Percentiles rank a stretch among this genome's conserved stretches.
Evolutionary conservation across 1,140 invertebrate genomes (phyloP).

Genomic region (Tyrophagus putrescentiae): DNA sequence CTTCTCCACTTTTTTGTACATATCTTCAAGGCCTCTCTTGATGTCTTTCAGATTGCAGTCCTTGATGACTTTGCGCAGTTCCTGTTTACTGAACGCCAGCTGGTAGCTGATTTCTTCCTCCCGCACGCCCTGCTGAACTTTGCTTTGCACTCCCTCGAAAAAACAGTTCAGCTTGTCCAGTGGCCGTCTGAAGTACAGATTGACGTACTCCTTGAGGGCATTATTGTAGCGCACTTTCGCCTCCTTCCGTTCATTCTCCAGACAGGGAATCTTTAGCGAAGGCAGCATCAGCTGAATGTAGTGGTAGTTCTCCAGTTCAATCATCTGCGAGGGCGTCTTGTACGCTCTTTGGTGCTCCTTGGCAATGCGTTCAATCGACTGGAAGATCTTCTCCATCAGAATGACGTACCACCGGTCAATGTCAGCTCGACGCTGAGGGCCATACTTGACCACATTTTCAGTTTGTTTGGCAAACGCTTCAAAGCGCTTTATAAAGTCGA

Average conservation of each 20-base stretch:
- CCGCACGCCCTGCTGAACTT: constrained; percentile 80
- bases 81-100: constrained; percentile 90
- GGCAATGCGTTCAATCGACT: constrained; percentile 60
- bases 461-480: constrained; percentile 72
- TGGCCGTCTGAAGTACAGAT: constrained; percentile 80
- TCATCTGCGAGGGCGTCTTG: constrained; percentile 82
- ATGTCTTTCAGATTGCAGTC: constrained; percentile 87
- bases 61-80: constrained; percentile 82
- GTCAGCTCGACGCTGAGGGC: constrained; percentile 74
- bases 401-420: constrained; percentile 86
- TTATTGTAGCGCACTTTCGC: constrained; percentile 80
- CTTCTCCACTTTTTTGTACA: constrained; percentile 90
- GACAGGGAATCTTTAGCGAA: constrained; percentile 72
- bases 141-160: constrained; percentile 83
- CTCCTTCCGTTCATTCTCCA: constrained; percentile 76
- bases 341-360: constrained; percentile 50
- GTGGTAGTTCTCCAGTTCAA: constrained; percentile 87
- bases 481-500: constrained; percentile 80
- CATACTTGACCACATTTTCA: constrained; percentile 63
- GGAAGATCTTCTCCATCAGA: constrained; percentile 69
- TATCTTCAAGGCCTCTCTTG: constrained; percentile 80
- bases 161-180: constrained; percentile 92
- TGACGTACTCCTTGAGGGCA: constrained; percentile 66
- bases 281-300: constrained; percentile 72
- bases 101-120: constrained; percentile 96